A percentile compares a stretch with the other conserved stretches of the same genome.
Conservation (phyloP, 2,113 vertebrate species). For the Sceloporus tristichus region DNA sequence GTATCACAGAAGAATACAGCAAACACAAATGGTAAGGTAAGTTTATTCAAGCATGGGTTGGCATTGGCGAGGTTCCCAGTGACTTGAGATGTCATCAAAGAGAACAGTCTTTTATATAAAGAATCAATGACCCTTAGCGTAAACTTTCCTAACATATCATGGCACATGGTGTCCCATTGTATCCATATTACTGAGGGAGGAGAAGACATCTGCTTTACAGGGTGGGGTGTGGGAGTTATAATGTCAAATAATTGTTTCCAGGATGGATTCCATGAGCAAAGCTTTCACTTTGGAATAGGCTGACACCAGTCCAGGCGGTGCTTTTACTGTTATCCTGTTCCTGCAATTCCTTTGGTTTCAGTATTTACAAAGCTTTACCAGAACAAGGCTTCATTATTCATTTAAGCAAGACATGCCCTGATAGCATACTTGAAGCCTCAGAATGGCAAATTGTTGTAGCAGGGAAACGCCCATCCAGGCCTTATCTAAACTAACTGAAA, state of each 20-base stretch:
- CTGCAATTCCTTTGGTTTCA: background rate
- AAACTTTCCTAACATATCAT: constrained; percentile 25
- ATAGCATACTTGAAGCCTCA: background rate
- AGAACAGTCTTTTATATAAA: constrained; percentile 52
- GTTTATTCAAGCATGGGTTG: constrained; percentile 35
- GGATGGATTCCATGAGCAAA: background rate
- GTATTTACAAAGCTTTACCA: background rate
- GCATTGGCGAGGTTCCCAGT: constrained; percentile 49
- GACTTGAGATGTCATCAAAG: constrained; percentile 4
- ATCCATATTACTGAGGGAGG: background rate
- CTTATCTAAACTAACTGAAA: background rate
- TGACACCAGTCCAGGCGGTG: background rate
- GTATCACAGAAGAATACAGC: background rate
- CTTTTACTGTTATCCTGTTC: background rate
- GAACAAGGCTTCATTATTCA: background rate
- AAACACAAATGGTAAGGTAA: constrained; percentile 18
- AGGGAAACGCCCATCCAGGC: background rate
- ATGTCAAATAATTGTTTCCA: background rate
- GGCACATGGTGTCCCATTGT: constrained; percentile 21
- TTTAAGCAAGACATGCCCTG: background rate
- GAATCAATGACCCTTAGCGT: constrained; percentile 25
- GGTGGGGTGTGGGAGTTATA: background rate
- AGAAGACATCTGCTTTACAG: no score
- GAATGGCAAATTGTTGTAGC: background rate
- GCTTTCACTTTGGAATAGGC: background rate